Evolutionary conservation across 2,797 vertebrate genomes (phyloP), one percentile per base, ranked within the genome.

Genomic region (Gallirallus australis): DNA sequence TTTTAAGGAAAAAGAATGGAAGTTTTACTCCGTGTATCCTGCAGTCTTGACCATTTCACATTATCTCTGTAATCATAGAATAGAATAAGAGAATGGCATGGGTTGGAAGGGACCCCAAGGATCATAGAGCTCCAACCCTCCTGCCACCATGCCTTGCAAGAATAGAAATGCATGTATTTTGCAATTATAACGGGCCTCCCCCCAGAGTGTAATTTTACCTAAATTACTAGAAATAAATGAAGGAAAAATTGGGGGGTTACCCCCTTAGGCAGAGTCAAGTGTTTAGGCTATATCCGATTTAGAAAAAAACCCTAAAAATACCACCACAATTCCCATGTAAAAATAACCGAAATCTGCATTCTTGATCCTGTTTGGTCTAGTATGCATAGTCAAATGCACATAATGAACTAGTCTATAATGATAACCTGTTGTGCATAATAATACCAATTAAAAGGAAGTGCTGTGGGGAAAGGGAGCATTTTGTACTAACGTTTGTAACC

Each of bases 71-170:
- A 94, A 90, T 37, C 37, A 37, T 37, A 37, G 37, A 37, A 37
- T 37, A 37, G 37, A 37, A 37, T 37, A 9, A 37, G 10, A 37
- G 37, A 37, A 37, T 37, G 37, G 37, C 37, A 37, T 37, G 37
- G 37, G 37, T 37, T 37, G 37, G 37, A 37, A 37, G 37, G 37
- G 37, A 37, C 37, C 10, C 37, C 37, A 37, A 37, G 37, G 37
- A 37, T 37, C 37, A 37, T 37, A 37, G 37, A 37, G 37, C 37
- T 37, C 37, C 37, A 37, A 37, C 37, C 37, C 37, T 9, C 37
- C 37, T 10, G 37, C 37, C 37, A 85, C 70, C 76, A 70, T 94
- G 92, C 93, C 93, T 97, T 96, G 93, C 86, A 96, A 97, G 90
- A 91, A 96, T 69, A 95, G 86, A 90, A 89, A 50, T n/a, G 56